A percentile compares a stretch with the other conserved stretches of the same genome.
Conservation (phyloP, 1,140 invertebrate species). For the Cryptotermes secundus region DNA sequence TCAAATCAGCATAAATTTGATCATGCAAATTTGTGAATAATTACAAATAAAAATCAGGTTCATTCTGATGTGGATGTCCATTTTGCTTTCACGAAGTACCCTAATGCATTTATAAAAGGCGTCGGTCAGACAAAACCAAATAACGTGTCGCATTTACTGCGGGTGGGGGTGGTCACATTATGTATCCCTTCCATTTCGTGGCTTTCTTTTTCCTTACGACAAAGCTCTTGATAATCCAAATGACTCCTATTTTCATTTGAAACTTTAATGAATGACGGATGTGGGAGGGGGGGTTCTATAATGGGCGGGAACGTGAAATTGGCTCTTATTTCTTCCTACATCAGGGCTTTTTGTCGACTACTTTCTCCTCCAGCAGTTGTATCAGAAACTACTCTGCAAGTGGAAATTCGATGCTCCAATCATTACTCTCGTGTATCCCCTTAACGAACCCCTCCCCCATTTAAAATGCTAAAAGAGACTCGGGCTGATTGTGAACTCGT, state of each 20-base stretch:
- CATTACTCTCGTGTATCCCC: background rate
- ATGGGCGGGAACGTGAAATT: background rate
- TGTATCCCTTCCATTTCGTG: background rate
- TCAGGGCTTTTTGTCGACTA: background rate
- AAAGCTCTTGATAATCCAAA: background rate
- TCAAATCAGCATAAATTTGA: too few relatives aligned
- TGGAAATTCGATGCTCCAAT: background rate
- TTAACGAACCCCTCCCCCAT: too few relatives aligned
- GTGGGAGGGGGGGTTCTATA: background rate
- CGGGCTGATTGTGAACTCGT: background rate
- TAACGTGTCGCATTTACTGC: background rate
- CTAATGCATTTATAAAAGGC: slow-evolving; percentile 7
- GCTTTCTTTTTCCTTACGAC: background rate
- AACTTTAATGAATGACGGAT: slow-evolving; percentile 8
- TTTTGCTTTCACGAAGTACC: background rate
- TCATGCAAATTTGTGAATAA: background rate
- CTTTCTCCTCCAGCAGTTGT: background rate
- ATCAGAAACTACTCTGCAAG: background rate
- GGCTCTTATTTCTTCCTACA: background rate
- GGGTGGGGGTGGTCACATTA: background rate
- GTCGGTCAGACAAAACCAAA: background rate
- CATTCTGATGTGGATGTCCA: background rate
- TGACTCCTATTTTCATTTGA: slow-evolving; percentile 16
- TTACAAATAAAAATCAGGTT: background rate
- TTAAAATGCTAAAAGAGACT: background rate